These are phyloP conservation scores for Andrena trimmerana DNA, from an alignment of 2,888 invertebrate genomes.

Conservation along the genomic window DNA sequence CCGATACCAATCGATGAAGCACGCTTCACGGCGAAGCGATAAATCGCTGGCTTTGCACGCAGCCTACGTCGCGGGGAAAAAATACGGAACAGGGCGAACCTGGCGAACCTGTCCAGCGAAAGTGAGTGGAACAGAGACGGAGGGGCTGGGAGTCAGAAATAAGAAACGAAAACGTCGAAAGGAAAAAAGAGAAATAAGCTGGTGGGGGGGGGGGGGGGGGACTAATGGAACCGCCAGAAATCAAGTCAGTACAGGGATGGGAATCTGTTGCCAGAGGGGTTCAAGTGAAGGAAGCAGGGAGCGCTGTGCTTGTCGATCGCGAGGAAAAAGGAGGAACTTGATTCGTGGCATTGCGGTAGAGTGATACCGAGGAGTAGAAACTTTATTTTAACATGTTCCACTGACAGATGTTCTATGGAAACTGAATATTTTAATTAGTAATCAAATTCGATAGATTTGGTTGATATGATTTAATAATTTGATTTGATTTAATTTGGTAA, in stretches of 20 bases:
- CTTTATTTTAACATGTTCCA: conserved; percentile 11
- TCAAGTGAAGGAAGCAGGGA: conserved; percentile 34
- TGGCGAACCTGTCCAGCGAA: neutral
- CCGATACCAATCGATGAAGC: conserved; percentile 56
- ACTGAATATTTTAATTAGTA: neutral
- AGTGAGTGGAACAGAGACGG: conserved; percentile 33
- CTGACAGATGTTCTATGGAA: neutral
- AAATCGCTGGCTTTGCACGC: conserved; percentile 57
- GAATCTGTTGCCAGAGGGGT: conserved; percentile 61
- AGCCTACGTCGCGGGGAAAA: conserved; percentile 18
- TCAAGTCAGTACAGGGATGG: conserved; percentile 63
- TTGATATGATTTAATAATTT: too few relatives aligned
- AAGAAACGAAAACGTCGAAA: conserved; percentile 40
- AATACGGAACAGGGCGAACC: conserved; percentile 8
- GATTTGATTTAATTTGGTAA: too few relatives aligned
- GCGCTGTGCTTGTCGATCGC: conserved; percentile 18
- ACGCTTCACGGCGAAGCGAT: conserved; percentile 44
- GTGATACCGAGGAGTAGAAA: conserved; percentile 21
- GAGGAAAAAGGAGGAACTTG: conserved; percentile 4
- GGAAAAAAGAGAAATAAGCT: conserved; percentile 45
- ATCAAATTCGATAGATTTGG: neutral
- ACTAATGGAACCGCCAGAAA: conserved; percentile 73
- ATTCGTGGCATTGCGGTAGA: conserved; percentile 16
- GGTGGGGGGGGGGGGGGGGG: conserved; percentile 24
- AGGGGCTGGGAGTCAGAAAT: conserved; percentile 37